A percentile compares a stretch with the other conserved stretches of the same genome.
Evolutionary conservation across 30 jellyfish, hydroid and myxozoan genomes (phyloP).

Genomic region (Phacellophora camtschatica): DNA sequence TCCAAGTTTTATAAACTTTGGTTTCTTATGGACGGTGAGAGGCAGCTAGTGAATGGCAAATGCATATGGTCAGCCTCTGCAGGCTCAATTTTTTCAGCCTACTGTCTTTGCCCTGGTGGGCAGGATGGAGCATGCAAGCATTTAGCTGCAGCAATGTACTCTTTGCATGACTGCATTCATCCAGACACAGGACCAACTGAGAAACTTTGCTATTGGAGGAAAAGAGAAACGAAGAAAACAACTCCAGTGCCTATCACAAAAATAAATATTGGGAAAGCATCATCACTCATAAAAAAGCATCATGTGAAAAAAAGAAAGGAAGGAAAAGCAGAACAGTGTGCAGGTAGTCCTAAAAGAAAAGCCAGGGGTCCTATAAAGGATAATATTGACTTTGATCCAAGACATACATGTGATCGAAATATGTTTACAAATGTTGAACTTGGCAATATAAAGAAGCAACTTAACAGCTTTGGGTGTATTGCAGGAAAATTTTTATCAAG

Average conservation of each 20-base stretch:
- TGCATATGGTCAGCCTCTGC: conserved; percentile 18
- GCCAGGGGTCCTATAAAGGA: background rate
- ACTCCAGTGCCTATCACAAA: background rate
- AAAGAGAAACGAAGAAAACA: background rate
- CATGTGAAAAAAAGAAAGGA: background rate
- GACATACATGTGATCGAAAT: background rate
- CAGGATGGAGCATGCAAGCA: conserved; percentile 23
- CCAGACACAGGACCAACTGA: conserved; percentile 22
- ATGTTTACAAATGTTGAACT: background rate
- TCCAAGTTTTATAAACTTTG: background rate
- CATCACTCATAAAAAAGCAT: background rate
- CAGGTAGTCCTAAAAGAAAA: background rate
- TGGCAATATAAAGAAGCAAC: background rate
- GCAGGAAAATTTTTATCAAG: background rate
- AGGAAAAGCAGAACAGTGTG: background rate
- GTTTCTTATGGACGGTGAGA: background rate
- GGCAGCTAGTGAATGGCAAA: background rate
- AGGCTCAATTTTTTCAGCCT: conserved; percentile 12
- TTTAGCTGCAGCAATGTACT: conserved; percentile 20
- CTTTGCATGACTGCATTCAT: background rate
- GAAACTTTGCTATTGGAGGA: conserved; percentile 16
- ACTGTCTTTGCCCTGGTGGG: conserved; percentile 21
- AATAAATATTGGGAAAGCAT: background rate
- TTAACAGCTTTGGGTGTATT: background rate
- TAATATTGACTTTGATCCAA: background rate